Evolutionary conservation across 2,888 invertebrate genomes (phyloP).

Genomic region (Himalopsyche tibetana): DNA sequence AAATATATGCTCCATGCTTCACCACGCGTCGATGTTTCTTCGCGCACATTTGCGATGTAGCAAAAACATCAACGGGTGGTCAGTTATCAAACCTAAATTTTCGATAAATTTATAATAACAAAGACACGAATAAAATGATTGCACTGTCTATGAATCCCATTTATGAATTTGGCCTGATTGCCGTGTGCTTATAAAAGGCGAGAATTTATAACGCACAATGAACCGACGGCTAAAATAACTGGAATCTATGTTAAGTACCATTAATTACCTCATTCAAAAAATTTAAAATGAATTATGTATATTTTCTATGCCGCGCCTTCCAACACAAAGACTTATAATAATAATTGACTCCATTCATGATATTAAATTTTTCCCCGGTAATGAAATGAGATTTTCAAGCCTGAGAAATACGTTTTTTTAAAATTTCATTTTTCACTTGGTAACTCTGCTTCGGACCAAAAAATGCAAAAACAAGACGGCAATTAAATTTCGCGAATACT

Average conservation of each 20-base stretch:
- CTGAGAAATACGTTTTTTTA: neutral
- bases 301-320: slow-evolving; percentile 1
- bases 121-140: too few relatives aligned
- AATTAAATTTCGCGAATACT: slow-evolving; percentile 1
- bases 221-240: slow-evolving; percentile 13
- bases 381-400: slow-evolving; percentile 7
- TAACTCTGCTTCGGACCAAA: neutral
- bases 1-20: neutral
- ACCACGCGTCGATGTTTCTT: neutral
- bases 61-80: too few relatives aligned
- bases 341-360: neutral
- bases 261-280: slow-evolving; percentile 1
- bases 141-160: neutral
- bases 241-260: slow-evolving; percentile 34
- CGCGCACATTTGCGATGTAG: neutral
- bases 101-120: too few relatives aligned
- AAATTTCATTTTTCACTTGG: neutral
- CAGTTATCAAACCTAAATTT: too few relatives aligned
- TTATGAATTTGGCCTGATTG: neutral
- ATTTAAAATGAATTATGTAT: slow-evolving; percentile 5
- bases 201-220: neutral
- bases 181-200: neutral
- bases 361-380: neutral
- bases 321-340: neutral
- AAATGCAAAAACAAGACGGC: neutral